Conservation (phyloP, 1,140 invertebrate species). For the Pachyrhynchus sulphureomaculatus region DNA sequence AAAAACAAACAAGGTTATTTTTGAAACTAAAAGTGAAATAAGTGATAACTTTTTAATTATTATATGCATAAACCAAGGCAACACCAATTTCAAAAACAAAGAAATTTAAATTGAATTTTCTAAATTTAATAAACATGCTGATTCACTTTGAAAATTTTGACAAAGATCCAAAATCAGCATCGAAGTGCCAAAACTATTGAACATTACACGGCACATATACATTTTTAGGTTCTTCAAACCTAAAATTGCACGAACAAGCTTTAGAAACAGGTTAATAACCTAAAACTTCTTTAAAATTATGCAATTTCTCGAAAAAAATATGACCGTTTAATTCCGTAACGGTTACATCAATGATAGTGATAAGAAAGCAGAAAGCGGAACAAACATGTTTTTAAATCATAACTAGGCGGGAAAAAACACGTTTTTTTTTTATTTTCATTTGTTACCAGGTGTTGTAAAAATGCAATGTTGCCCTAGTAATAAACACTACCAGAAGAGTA, state of each 20-base stretch:
- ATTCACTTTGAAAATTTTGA: not conserved
- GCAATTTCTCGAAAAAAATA: too few species aligned
- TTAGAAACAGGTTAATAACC: not conserved
- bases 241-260: not conserved
- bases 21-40: too few species aligned
- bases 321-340: too few species aligned
- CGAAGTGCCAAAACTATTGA: not conserved
- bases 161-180: not conserved
- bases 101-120: too few species aligned
- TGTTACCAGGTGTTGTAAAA: too few species aligned
- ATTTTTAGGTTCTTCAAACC: too few species aligned
- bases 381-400: not conserved
- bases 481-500: not conserved
- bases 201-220: not conserved
- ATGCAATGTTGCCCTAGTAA: too few species aligned
- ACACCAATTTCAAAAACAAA: too few species aligned
- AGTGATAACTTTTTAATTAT: too few species aligned
- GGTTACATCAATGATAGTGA: not conserved
- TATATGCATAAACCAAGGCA: too few species aligned
- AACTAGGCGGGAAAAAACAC: not conserved
- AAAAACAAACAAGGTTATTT: too few species aligned
- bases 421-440: not conserved
- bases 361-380: conserved; percentile 3
- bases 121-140: not conserved
- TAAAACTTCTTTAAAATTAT: not conserved